Evolutionary conservation across 1,140 invertebrate species (phyloP), one percentile per base, ranked within the genome.

Genomic region (Tribolium castaneum): DNA sequence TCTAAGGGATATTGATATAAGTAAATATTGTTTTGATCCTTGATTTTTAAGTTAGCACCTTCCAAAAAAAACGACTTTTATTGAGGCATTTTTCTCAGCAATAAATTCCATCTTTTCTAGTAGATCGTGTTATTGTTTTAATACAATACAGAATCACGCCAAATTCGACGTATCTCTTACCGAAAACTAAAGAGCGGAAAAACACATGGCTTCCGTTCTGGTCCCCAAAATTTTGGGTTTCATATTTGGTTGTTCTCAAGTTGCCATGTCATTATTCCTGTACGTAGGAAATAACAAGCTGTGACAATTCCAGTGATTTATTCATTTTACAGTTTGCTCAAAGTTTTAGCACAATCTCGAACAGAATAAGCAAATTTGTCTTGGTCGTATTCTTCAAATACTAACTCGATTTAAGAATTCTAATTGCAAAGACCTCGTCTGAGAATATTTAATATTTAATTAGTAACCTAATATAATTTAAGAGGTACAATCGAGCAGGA

Each of bases 391-490:
- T 52, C 12, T 52, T 52, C 13, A 19, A 14, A 4, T 54, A 9
- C 22, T 59, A 59, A 25, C 19, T 19, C 10, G 30, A 59, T 25
- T 16, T 34, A 54, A 54, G 50, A 16, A 74, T 74, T 52, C 3
- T 74, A 74, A 35, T 70, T 35, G 34, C 39, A 5, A 30, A 45
- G 39, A 45, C 39, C 39, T 45, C 10, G 14, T 7, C 59, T 34
- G 25, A 66, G 25, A 34, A 14, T 6, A 34, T 35, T 35, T 35
- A 66, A 66, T 66, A 66, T 66, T 66, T 66, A 66, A 66, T 66
- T 66, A 66, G 59, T 35, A 66, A 66, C 59, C 35, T 66, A 66
- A 66, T 66, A 66, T 35, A 66, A 66, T 66, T 66, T 12, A 13
- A 30, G 30, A 34, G 30, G 59, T 45, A 45, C 25, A 66, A 66